Percentiles rank a stretch among this genome's conserved stretches.
Conservation (phyloP, 2,888 invertebrate genomes). For the Gari tellinella region DNA sequence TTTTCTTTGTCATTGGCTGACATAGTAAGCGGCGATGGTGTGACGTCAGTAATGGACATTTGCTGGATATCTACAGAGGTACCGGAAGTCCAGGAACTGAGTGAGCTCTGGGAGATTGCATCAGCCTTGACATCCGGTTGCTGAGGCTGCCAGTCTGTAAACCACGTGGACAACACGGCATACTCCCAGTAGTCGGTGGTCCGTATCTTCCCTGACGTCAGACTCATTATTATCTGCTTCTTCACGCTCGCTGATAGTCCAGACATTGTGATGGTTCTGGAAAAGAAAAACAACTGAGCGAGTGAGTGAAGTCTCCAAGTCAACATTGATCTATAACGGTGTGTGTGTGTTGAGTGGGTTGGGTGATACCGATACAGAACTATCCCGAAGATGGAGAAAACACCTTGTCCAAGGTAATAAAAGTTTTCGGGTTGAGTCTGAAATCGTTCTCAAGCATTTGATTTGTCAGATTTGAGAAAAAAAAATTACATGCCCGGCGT, state of each 20-base stretch:
- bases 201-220: not conserved
- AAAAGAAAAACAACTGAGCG: too few relatives aligned
- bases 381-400: too few relatives aligned
- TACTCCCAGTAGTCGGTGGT: conserved; percentile 57
- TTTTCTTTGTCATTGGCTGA: conserved; percentile 61
- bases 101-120: not conserved
- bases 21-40: conserved; percentile 28
- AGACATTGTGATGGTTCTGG: conserved; percentile 6
- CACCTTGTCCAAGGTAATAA: too few relatives aligned
- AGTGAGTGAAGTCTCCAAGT: too few relatives aligned
- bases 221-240: conserved; percentile 16
- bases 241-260: conserved; percentile 18
- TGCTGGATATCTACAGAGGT: not conserved
- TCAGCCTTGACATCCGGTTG: too few relatives aligned
- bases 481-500: too few relatives aligned
- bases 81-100: not conserved
- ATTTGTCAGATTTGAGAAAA: too few relatives aligned
- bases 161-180: conserved; percentile 67
- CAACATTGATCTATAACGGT: too few relatives aligned
- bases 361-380: too few relatives aligned
- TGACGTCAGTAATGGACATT: not conserved
- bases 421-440: too few relatives aligned
- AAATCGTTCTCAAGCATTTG: too few relatives aligned
- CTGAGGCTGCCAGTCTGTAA: conserved; percentile 44
- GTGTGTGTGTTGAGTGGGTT: too few relatives aligned